A percentile compares a stretch with the other conserved stretches of the same genome.
These are phyloP conservation scores for Anhinga rufa DNA, from an alignment of 2,113 vertebrate species.

Conservation along the genomic window DNA sequence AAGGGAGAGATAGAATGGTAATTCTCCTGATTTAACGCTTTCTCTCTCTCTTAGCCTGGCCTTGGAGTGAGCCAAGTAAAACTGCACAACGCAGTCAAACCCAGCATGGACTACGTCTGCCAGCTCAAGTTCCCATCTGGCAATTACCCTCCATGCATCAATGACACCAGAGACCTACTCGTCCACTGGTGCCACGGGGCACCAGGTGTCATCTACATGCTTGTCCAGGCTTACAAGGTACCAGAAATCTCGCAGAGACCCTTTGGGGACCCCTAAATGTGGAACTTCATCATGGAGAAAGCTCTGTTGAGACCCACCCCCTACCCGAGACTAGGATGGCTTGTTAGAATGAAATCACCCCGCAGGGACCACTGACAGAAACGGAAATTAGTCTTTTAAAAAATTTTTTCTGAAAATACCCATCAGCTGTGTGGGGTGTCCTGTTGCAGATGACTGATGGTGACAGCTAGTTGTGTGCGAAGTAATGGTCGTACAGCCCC, in stretches of 20 bases:
- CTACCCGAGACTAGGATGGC: neutral
- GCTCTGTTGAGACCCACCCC: neutral
- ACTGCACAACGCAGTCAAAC: conserved; percentile 80
- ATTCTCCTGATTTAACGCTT: neutral
- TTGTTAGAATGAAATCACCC: neutral
- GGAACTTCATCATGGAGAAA: neutral
- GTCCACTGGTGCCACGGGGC: conserved; percentile 97
- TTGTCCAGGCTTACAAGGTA: conserved; percentile 92
- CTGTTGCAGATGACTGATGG: neutral
- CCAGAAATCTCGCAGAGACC: neutral
- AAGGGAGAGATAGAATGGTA: neutral
- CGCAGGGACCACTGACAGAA: neutral
- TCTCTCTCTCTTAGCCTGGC: conserved; percentile 58
- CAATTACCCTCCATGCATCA: conserved; percentile 89
- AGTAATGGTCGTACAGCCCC: neutral
- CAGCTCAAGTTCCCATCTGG: conserved; percentile 86
- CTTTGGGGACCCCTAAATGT: neutral
- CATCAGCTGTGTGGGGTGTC: neutral
- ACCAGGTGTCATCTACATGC: conserved; percentile 93
- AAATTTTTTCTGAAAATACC: neutral
- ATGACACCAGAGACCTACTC: conserved; percentile 86
- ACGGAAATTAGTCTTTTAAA: neutral
- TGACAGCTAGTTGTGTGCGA: neutral
- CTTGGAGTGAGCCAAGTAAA: conserved; percentile 73
- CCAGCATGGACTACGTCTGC: conserved; percentile 90